Evolutionary conservation across 2,797 vertebrate genomes (phyloP).

Genomic region (Mus caroli): DNA sequence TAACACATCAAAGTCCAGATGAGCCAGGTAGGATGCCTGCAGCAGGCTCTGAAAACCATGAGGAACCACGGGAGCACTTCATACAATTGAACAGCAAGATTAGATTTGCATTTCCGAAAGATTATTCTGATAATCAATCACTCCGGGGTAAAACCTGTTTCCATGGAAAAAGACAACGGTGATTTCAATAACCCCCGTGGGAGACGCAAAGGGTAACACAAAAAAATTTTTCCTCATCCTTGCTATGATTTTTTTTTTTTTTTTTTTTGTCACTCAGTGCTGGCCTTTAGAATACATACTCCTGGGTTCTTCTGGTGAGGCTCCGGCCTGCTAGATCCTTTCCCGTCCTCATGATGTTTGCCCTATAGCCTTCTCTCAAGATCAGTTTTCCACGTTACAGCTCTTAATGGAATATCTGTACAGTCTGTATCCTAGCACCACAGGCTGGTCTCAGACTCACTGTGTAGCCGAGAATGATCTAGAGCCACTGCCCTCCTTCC

Average conservation of each 20-base stretch:
- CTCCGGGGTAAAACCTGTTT: background rate
- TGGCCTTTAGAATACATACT: background rate
- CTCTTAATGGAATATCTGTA: background rate
- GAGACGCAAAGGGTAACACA: background rate
- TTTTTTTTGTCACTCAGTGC: background rate
- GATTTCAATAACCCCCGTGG: background rate
- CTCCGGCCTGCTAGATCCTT: background rate
- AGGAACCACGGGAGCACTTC: background rate
- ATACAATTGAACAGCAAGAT: background rate
- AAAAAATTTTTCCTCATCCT: background rate
- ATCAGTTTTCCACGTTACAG: background rate
- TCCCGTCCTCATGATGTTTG: background rate
- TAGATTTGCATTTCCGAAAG: background rate
- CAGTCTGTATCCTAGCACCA: background rate
- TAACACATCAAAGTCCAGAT: rapidly evolving
- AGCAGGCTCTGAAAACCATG: background rate
- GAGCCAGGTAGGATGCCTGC: background rate
- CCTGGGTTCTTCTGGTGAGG: background rate
- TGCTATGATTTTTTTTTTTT: background rate
- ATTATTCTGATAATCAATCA: background rate
- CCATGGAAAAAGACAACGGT: background rate
- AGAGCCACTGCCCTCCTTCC: background rate
- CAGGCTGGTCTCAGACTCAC: background rate
- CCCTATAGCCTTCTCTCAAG: constrained; percentile 11
- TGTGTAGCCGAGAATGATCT: background rate